Evolutionary conservation across 2,888 invertebrate genomes (phyloP), one percentile per base, ranked within the genome.

Genomic region (Volucella inanis): DNA sequence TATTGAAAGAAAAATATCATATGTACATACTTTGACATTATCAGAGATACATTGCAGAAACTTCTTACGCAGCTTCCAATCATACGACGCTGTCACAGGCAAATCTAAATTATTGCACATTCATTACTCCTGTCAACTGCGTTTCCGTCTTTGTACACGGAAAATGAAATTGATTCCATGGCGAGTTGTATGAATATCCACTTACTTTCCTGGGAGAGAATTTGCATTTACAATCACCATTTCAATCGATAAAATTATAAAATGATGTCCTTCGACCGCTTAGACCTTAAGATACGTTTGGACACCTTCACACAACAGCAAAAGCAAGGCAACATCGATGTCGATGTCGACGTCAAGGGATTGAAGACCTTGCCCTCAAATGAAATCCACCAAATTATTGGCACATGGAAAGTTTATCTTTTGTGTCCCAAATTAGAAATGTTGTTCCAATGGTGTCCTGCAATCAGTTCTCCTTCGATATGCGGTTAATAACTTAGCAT

Each of bases 401-500:
- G 85, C 85, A 77, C 85, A 85, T 85, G 72, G 85, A 76, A 85
- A 85, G 80, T 85, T 85, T 85, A 85, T 85, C 85, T 85, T 77
- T 85, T 81, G 85, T 85, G 85, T 85, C 85, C 85, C 85, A 85
- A 85, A 85, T 85, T 85, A 85, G 85, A 85, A 85, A 85, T 81
- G 80, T 85, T 81, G 76, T 85, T 81, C 77, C 38, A 62, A 77
- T 85, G 81, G 85, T 85, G 85, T 85, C 85, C 85, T 80, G 76
- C 81, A 85, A 85, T 85, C 85, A 85, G 81, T 85, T 85, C 80
- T 50, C 79, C 61, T 72, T 80, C 85, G 81, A 85, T 85, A 77
- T 85, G 80, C 71, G 45, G 81, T 76, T 85, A 80, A 81, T 85
- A 85, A 85, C 81, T 85, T 85, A 85, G 81, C 81, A 85, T 85